Conservation (phyloP, 2,113 vertebrate species). For the Tyrannus savana region DNA sequence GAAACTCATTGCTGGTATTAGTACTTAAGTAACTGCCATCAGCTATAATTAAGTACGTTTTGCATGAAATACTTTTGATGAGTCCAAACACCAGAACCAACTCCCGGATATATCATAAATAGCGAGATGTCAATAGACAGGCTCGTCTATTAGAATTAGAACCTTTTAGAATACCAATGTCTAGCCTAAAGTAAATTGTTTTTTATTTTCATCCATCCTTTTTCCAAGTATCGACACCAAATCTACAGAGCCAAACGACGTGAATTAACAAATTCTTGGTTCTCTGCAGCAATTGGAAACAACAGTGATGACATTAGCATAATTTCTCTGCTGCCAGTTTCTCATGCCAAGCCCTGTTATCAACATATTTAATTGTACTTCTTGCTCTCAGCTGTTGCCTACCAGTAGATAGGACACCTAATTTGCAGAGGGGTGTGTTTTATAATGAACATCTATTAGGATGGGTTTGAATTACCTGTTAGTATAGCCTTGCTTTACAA, state of each 20-base stretch:
- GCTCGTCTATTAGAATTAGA: background rate
- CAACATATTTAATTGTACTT: background rate
- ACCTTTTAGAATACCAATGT: background rate
- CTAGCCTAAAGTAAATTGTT: background rate
- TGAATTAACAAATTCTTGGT: background rate
- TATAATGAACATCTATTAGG: background rate
- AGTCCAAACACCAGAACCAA: background rate
- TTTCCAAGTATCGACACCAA: background rate
- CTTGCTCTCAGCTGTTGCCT: background rate
- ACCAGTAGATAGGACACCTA: background rate
- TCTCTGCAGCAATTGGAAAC: constrained; percentile 10
- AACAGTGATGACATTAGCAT: background rate
- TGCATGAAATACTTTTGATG: background rate
- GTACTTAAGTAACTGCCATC: background rate
- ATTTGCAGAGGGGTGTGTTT: background rate
- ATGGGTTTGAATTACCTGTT: background rate
- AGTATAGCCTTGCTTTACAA: background rate
- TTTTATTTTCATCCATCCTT: background rate
- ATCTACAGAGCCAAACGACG: background rate
- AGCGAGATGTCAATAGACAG: background rate
- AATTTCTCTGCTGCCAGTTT: background rate
- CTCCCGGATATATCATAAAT: background rate
- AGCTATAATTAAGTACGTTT: background rate
- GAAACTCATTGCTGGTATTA: background rate
- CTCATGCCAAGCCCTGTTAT: background rate